phyloP scores from a whole-genome alignment of 1,140 invertebrate genomes.

The Aphis gossypii region DNA sequence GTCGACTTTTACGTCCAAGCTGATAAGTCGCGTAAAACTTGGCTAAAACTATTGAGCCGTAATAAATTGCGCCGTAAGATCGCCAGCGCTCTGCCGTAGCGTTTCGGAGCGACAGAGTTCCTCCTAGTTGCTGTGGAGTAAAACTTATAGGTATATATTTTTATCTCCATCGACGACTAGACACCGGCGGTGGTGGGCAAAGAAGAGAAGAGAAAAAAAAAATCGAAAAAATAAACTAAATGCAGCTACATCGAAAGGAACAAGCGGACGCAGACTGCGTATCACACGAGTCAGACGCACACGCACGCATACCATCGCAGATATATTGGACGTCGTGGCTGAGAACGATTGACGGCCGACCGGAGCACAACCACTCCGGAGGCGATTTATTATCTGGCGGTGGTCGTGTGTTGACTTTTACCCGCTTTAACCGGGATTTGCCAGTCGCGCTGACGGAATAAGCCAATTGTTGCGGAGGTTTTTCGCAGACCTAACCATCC shows the following conservation, averaged over 20 bases:
- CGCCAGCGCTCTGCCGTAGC: no score
- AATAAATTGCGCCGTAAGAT: not conserved
- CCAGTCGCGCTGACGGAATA: not conserved
- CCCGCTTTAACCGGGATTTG: constrained; percentile 15
- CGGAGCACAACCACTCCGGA: not conserved
- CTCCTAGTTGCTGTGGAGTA: not conserved
- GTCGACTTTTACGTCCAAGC: not conserved
- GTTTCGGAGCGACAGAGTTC: not conserved
- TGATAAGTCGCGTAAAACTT: not conserved
- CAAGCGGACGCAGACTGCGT: no score
- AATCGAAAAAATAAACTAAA: not conserved
- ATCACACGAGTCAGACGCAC: not conserved
- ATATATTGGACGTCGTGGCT: not conserved
- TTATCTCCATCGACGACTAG: not conserved
- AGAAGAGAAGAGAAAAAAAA: not conserved
- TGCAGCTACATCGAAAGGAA: no score
- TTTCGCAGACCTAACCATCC: not conserved
- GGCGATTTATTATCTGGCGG: not conserved
- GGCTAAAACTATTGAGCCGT: not conserved
- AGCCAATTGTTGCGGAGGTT: constrained; percentile 18
- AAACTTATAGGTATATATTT: not conserved
- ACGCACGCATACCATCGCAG: not conserved
- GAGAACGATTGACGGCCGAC: not conserved
- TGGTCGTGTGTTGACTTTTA: not conserved
- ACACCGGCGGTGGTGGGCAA: not conserved